Conservation (phyloP, 1,140 invertebrate genomes). For the Listronotus bonariensis region DNA sequence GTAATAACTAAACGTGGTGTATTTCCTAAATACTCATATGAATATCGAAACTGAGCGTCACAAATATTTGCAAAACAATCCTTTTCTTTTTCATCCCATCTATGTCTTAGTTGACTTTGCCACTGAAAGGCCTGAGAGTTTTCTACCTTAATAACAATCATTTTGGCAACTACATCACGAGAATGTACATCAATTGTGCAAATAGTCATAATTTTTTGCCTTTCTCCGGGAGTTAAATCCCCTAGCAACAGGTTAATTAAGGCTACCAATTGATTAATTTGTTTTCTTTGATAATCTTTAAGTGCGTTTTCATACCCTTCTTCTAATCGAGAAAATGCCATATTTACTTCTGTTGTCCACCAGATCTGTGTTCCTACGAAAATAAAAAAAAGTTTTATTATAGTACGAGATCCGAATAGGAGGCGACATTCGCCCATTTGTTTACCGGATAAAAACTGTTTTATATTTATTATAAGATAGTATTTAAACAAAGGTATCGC, state of each 20-base stretch:
- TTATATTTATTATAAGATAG: too few species aligned
- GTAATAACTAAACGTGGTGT: constrained; percentile 83
- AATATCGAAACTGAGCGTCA: constrained; percentile 80
- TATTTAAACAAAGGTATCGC: too few species aligned
- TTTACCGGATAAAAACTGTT: too few species aligned
- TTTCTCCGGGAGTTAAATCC: constrained; percentile 77
- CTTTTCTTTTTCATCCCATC: constrained; percentile 80
- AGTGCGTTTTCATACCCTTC: constrained; percentile 91
- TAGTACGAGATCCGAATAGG: too few species aligned
- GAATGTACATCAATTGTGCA: constrained; percentile 94
- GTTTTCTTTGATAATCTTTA: constrained; percentile 93
- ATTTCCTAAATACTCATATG: constrained; percentile 84
- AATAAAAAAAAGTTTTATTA: too few species aligned
- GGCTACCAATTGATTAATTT: constrained; percentile 79
- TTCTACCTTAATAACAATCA: constrained; percentile 83
- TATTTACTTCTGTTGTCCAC: constrained; percentile 93
- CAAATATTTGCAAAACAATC: constrained; percentile 94
- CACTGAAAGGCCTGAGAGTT: constrained; percentile 83
- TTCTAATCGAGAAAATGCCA: constrained; percentile 86
- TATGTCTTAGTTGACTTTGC: constrained; percentile 88
- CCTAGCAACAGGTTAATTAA: constrained; percentile 81
- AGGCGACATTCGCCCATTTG: too few species aligned
- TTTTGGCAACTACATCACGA: constrained; percentile 84
- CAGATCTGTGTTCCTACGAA: constrained; percentile 86
- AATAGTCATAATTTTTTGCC: constrained; percentile 94